A percentile compares a stretch with the other conserved stretches of the same genome.
Conservation (phyloP, 2,888 invertebrate species). For the Tridacna gigas region DNA sequence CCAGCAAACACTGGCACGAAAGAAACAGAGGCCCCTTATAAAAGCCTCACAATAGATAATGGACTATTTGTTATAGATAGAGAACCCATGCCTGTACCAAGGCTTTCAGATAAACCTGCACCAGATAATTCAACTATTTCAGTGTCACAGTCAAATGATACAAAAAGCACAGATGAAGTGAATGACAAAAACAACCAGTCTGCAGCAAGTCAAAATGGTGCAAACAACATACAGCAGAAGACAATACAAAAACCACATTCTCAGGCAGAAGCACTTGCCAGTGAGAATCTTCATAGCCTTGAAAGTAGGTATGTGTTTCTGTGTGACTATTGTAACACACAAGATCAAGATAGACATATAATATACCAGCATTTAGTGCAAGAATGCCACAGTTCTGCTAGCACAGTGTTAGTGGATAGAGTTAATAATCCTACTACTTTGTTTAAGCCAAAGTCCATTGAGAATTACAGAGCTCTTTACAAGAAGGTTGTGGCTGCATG, state of each 20-base stretch:
- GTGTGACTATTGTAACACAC: conserved; percentile 8
- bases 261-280: not conserved
- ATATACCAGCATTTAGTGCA: conserved; percentile 6
- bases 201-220: not conserved
- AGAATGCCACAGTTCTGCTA: not conserved
- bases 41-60: not conserved
- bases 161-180: too few species aligned
- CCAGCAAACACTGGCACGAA: too few species aligned
- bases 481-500: conserved; percentile 1
- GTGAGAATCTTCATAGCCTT: not conserved
- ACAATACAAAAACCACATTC: not conserved
- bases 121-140: too few species aligned
- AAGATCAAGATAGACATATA: not conserved
- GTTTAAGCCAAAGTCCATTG: not conserved
- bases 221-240: not conserved
- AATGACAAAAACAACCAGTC: not conserved
- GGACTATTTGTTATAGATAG: conserved; percentile 9
- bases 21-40: not conserved
- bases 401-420: not conserved
- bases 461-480: conserved; percentile 2
- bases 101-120: too few species aligned
- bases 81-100: not conserved
- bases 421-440: not conserved
- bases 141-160: too few species aligned
- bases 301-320: not conserved